Conservation (phyloP, 2,888 invertebrate species). For the Sympetrum striolatum region DNA sequence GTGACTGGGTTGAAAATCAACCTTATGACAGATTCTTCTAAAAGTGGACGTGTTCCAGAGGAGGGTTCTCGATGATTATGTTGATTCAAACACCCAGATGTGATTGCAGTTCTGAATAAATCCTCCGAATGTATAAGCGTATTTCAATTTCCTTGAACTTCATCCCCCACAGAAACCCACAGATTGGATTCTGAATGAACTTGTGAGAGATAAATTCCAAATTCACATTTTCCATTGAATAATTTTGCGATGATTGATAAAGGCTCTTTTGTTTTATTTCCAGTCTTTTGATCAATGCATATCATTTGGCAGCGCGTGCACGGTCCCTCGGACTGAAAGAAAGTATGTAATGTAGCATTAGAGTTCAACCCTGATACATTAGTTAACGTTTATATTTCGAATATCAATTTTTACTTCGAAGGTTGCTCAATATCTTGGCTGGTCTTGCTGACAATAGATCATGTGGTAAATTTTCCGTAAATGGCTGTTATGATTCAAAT, state of each 20-base stretch:
- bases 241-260: conserved; percentile 76
- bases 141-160: conserved; percentile 23
- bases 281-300: conserved; percentile 88
- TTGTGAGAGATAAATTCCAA: conserved; percentile 76
- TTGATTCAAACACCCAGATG: background rate
- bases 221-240: conserved; percentile 77
- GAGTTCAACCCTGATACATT: too few relatives aligned
- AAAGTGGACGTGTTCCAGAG: background rate
- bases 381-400: too few relatives aligned
- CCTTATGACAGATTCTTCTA: background rate
- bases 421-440: too few relatives aligned
- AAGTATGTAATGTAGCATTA: background rate
- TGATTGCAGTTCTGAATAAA: background rate
- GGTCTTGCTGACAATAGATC: too few relatives aligned
- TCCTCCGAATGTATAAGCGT: background rate
- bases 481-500: too few relatives aligned
- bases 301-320: conserved; percentile 96
- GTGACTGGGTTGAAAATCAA: background rate
- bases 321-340: conserved; percentile 73
- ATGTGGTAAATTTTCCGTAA: too few relatives aligned
- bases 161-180: conserved; percentile 47
- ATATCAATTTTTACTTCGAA: too few relatives aligned
- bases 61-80: background rate
- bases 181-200: background rate
- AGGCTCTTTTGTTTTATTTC: conserved; percentile 79